Conservation (phyloP, 2,797 vertebrate genomes). For the Diplodus sargus region DNA sequence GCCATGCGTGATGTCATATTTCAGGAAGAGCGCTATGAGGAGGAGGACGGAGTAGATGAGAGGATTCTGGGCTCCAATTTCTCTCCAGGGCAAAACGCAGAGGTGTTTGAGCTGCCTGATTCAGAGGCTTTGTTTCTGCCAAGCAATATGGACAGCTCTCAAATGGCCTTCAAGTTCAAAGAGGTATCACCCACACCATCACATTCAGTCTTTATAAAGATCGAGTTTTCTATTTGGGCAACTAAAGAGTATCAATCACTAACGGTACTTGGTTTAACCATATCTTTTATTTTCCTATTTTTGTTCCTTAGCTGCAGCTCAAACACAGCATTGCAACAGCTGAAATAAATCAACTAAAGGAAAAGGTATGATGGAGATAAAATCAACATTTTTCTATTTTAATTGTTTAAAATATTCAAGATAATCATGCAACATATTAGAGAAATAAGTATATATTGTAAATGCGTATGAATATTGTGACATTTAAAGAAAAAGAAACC, state of each 20-base stretch:
- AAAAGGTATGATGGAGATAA: conserved; percentile 82
- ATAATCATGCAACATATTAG: neutral
- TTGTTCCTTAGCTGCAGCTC: conserved; percentile 86
- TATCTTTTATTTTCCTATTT: conserved; percentile 39
- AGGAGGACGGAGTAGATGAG: conserved; percentile 84
- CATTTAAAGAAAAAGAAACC: neutral
- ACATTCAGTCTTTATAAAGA: conserved; percentile 3
- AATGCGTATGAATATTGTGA: neutral
- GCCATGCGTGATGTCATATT: conserved; percentile 57
- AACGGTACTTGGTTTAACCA: neutral
- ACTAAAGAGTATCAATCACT: neutral
- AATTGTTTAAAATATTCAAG: neutral
- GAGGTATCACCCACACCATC: conserved; percentile 82
- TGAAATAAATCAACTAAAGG: conserved; percentile 89
- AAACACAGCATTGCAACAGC: conserved; percentile 87
- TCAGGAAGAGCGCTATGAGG: conserved; percentile 91
- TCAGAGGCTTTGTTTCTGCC: conserved; percentile 88
- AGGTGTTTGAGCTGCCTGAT: conserved; percentile 91
- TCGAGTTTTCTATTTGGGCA: neutral
- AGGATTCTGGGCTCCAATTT: conserved; percentile 89
- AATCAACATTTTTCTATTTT: neutral
- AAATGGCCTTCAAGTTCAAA: conserved; percentile 91
- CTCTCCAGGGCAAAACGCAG: conserved; percentile 83
- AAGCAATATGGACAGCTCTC: conserved; percentile 89
- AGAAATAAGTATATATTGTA: neutral